A percentile compares a stretch with the other conserved stretches of the same genome.
phyloP scores from a whole-genome alignment of 2,113 vertebrate genomes.

The Psittacara wagleri region DNA sequence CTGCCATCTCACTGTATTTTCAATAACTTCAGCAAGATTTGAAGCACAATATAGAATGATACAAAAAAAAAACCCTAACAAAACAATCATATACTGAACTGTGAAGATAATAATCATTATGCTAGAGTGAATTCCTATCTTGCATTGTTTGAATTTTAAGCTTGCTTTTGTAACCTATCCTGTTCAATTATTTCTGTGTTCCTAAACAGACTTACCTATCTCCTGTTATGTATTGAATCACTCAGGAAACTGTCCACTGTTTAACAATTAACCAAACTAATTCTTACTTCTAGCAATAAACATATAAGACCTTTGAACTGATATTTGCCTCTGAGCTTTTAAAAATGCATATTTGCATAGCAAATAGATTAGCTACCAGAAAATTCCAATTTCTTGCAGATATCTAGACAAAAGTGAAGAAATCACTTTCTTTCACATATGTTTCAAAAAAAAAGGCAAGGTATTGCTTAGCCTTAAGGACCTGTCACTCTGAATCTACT shows the following conservation, averaged over 20 bases:
- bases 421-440: not conserved
- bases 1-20: not conserved
- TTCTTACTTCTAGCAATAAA: constrained; percentile 10
- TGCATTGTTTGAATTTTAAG: not conserved
- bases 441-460: not conserved
- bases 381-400: not conserved
- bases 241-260: not conserved
- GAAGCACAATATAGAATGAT: not conserved
- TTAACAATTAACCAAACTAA: constrained; percentile 32
- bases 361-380: not conserved
- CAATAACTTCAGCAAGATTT: not conserved
- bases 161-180: not conserved
- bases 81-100: not conserved
- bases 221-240: not conserved
- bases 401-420: not conserved
- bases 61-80: not conserved
- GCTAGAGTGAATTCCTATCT: not conserved
- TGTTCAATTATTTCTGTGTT: constrained; percentile 18
- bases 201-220: not conserved
- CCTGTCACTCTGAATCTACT: not conserved
- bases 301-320: not conserved
- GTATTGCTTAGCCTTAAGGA: not conserved
- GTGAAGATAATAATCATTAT: not conserved
- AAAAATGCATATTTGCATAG: not conserved
- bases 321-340: not conserved